Evolutionary conservation across 1,140 invertebrate species (phyloP).

Genomic region (Meloidogyne exigua): DNA sequence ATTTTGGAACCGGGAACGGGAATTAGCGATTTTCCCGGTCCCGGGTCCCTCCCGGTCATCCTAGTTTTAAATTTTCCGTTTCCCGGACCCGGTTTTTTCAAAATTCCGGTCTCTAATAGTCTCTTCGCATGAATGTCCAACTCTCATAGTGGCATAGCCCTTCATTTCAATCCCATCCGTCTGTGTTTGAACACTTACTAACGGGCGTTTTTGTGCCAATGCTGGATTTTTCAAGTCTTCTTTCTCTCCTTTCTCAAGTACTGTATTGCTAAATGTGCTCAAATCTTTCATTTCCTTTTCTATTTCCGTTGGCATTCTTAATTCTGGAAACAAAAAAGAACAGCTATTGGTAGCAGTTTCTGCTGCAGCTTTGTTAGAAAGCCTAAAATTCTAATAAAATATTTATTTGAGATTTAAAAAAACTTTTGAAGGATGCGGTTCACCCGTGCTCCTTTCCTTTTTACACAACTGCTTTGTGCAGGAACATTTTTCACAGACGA

Average conservation of each 20-base stretch:
- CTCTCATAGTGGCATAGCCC: background rate
- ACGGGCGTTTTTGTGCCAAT: background rate
- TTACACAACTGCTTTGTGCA: conserved; percentile 19
- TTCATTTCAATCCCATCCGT: background rate
- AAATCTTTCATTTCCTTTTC: background rate
- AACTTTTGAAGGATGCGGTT: conserved; percentile 46
- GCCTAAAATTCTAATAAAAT: conserved; percentile 22
- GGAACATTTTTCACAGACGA: background rate
- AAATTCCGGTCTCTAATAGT: no score
- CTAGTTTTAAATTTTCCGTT: no score
- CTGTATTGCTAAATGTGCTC: background rate
- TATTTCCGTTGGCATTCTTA: background rate
- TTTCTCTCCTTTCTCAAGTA: background rate
- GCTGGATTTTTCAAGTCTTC: background rate
- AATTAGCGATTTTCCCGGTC: no score
- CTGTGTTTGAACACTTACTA: background rate
- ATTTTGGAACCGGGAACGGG: no score
- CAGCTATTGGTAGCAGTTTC: background rate
- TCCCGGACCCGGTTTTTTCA: no score
- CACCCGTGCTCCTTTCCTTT: conserved; percentile 29
- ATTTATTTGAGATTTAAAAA: background rate
- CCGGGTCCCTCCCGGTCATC: no score
- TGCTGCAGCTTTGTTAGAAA: conserved; percentile 37
- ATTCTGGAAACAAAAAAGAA: conserved; percentile 5
- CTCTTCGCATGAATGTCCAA: no score